Evolutionary conservation across 2,797 vertebrate genomes (phyloP).

Genomic region (Ctenochaetus hawaiiensis): DNA sequence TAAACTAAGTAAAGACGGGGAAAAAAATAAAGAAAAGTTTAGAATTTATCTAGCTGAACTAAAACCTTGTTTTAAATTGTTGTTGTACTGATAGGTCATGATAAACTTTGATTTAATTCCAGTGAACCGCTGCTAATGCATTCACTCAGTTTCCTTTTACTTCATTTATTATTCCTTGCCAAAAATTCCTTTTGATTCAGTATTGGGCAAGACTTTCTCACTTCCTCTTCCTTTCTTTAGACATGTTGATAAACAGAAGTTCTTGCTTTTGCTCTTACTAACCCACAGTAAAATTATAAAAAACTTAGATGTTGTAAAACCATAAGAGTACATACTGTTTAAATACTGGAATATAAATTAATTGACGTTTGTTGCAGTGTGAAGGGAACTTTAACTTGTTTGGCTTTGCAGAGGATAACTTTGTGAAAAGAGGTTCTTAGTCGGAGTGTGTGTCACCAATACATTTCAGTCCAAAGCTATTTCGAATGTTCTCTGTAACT

Average conservation of each 20-base stretch:
- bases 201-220: constrained; percentile 26
- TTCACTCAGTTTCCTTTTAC: neutral
- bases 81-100: no score
- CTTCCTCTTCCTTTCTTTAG: constrained; percentile 36
- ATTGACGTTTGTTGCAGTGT: neutral
- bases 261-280: neutral
- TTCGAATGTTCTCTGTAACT: no score
- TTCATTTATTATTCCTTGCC: neutral
- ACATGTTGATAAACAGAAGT: neutral
- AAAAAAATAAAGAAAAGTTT: neutral
- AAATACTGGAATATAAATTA: neutral
- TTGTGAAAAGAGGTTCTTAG: neutral
- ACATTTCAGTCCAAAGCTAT: no score
- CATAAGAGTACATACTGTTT: no score
- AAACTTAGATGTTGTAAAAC: neutral
- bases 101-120: no score
- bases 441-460: neutral
- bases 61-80: neutral
- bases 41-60: neutral
- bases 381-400: neutral
- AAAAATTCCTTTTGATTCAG: neutral
- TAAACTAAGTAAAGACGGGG: neutral
- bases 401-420: no score
- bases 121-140: neutral
- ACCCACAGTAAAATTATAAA: neutral